phyloP scores from a whole-genome alignment of 23 tunicate species.

The Diplosoma virens region DNA sequence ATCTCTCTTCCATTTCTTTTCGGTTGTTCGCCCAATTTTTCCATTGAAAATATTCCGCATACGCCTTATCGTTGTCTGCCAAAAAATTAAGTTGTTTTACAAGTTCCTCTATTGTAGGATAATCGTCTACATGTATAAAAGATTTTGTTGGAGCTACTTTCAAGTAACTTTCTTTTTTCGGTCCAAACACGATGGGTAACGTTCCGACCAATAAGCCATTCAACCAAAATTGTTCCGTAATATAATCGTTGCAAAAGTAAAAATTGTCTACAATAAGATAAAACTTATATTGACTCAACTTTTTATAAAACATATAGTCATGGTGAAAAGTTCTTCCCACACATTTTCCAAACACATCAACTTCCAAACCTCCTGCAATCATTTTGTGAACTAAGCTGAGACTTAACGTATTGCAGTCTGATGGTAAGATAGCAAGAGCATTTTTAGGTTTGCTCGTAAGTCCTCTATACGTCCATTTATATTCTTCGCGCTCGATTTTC shows the following conservation, averaged over 20 bases:
- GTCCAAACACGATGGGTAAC: constrained; percentile 79
- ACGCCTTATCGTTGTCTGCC: constrained; percentile 47
- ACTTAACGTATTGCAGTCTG: too few relatives aligned
- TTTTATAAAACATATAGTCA: constrained; percentile 44
- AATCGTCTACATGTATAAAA: constrained; percentile 61
- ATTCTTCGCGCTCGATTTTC: too few relatives aligned
- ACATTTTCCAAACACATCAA: constrained; percentile 61
- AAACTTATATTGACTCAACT: constrained; percentile 43
- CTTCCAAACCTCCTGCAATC: constrained; percentile 46
- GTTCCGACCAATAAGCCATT: constrained; percentile 74
- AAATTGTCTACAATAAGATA: constrained; percentile 73
- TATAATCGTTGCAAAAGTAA: constrained; percentile 55
- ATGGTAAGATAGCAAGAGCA: too few relatives aligned
- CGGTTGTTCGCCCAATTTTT: constrained; percentile 47
- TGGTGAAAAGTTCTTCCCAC: constrained; percentile 48
- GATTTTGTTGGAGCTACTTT: constrained; percentile 74
- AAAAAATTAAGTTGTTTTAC: constrained; percentile 49
- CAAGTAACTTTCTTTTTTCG: constrained; percentile 39
- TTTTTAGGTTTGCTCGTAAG: too few relatives aligned
- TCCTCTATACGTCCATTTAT: too few relatives aligned
- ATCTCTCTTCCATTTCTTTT: too few relatives aligned
- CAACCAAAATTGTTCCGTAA: constrained; percentile 81
- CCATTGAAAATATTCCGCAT: constrained; percentile 63
- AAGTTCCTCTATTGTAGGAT: constrained; percentile 26
- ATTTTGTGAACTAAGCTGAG: too few relatives aligned